These are phyloP conservation scores for Ferdinandea cuprea DNA, from an alignment of 2,888 invertebrate genomes.

Conservation along the genomic window DNA sequence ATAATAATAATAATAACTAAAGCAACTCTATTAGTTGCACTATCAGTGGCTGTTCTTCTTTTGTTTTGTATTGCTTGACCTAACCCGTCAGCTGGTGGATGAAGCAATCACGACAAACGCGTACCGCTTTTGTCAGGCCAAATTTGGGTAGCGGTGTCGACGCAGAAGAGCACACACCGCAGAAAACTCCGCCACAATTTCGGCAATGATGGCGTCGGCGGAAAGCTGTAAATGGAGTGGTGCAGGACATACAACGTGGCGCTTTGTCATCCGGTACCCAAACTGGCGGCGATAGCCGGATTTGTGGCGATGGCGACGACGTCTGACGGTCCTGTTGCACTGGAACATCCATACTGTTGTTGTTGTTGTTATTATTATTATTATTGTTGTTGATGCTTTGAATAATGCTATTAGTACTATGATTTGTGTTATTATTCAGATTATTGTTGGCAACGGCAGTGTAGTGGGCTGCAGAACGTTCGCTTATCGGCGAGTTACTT, in stretches of 20 bases:
- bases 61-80: slow-evolving; percentile 4
- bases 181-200: slow-evolving; percentile 97
- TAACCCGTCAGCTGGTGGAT: slow-evolving; percentile 72
- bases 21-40: slow-evolving; percentile 55
- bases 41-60: slow-evolving; percentile 59
- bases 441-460: slow-evolving; percentile 73
- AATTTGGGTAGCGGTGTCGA: slow-evolving; percentile 96
- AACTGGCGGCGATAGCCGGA: slow-evolving; percentile 86
- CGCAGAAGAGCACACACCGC: slow-evolving; percentile 96
- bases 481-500: slow-evolving; percentile 81
- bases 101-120: slow-evolving; percentile 89
- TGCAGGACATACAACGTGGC: slow-evolving; percentile 96
- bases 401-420: slow-evolving; percentile 66
- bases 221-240: slow-evolving; percentile 96
- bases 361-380: slow-evolving; percentile 61
- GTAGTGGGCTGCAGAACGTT: slow-evolving; percentile 77
- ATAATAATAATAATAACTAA: slow-evolving; percentile 7
- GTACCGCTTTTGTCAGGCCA: slow-evolving; percentile 95
- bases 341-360: slow-evolving; percentile 53
- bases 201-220: slow-evolving; percentile 97
- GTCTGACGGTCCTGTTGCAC: slow-evolving; percentile 31
- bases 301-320: slow-evolving; percentile 50
- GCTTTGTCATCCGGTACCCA: slow-evolving; percentile 98
- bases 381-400: slow-evolving; percentile 54
- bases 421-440: slow-evolving; percentile 71